Evolutionary conservation across 2,113 vertebrate genomes (phyloP).

Genomic region (Misgurnus anguillicaudatus): DNA sequence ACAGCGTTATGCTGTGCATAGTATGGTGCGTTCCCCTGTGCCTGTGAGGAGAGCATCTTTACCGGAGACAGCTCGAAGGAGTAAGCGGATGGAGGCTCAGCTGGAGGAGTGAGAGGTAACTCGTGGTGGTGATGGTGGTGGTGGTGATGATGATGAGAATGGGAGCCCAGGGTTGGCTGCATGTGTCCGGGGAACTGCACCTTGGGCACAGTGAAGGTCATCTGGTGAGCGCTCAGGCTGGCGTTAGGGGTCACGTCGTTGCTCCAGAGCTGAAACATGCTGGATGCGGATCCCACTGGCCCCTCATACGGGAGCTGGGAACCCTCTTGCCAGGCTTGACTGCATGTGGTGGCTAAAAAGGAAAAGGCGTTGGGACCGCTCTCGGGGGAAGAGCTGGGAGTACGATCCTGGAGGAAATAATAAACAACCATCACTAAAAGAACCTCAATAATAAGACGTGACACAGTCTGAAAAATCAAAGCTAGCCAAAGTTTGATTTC

Average conservation of each 20-base stretch:
- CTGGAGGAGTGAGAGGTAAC: slow-evolving; percentile 83
- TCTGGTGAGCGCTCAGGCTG: slow-evolving; percentile 74
- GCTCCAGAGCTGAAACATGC: slow-evolving; percentile 86
- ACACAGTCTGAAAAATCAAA: too few relatives aligned
- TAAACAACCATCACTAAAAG: neutral
- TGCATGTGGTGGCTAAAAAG: slow-evolving; percentile 79
- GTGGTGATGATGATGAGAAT: slow-evolving; percentile 69
- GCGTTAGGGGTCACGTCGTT: slow-evolving; percentile 75
- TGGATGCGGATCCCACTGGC: slow-evolving; percentile 71
- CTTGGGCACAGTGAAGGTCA: slow-evolving; percentile 81
- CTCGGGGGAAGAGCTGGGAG: slow-evolving; percentile 79
- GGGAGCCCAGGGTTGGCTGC: slow-evolving; percentile 70
- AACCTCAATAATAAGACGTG: neutral
- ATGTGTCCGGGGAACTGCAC: slow-evolving; percentile 78
- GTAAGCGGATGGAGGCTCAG: slow-evolving; percentile 77
- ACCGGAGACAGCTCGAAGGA: slow-evolving; percentile 83
- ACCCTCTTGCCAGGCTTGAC: slow-evolving; percentile 76
- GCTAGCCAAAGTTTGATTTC: too few relatives aligned
- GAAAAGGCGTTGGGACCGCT: slow-evolving; percentile 72
- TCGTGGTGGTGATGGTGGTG: slow-evolving; percentile 79
- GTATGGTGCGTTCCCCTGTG: slow-evolving; percentile 69
- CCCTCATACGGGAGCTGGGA: slow-evolving; percentile 76
- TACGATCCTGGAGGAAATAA: slow-evolving; percentile 70
- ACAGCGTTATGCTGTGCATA: slow-evolving; percentile 77
- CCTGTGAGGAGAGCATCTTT: slow-evolving; percentile 77